phyloP scores from a whole-genome alignment of 1,140 invertebrate genomes.

The Diuraphis noxia region DNA sequence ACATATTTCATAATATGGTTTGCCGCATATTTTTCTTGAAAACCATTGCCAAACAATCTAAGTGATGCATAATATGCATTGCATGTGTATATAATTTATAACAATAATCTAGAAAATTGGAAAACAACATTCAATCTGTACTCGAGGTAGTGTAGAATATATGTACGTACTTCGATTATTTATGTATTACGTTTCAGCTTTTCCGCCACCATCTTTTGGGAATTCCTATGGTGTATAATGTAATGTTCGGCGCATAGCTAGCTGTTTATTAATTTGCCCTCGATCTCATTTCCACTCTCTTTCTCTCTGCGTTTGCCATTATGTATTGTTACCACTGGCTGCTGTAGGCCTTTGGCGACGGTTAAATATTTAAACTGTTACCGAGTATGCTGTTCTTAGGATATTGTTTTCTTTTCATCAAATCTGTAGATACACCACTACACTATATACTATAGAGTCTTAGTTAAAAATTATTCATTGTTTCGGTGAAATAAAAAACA shows the following conservation, averaged over 20 bases:
- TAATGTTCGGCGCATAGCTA: conserved; percentile 46
- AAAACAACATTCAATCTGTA: conserved; percentile 49
- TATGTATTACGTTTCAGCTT: conserved; percentile 27
- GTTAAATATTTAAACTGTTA: conserved; percentile 51
- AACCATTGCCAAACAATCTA: not conserved
- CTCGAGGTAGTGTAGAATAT: not conserved
- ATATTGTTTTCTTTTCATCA: conserved; percentile 52
- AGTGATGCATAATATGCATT: not conserved
- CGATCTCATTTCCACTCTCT: not conserved
- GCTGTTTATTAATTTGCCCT: conserved; percentile 51
- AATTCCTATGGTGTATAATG: conserved; percentile 39
- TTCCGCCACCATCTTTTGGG: conserved; percentile 43
- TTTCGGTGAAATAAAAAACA: conserved; percentile 8
- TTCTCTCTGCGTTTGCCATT: not conserved
- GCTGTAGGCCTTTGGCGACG: conserved; percentile 38
- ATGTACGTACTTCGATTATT: conserved; percentile 37
- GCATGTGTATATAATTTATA: conserved; percentile 26
- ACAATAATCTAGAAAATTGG: conserved; percentile 45
- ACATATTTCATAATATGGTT: not conserved
- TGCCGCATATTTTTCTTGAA: not conserved
- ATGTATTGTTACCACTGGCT: conserved; percentile 41
- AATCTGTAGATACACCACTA: conserved; percentile 27
- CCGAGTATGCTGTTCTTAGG: conserved; percentile 30
- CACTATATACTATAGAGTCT: not conserved
- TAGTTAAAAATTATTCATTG: conserved; percentile 51